Evolutionary conservation across 2,113 vertebrate genomes (phyloP), one percentile per base, ranked within the genome.

Genomic region (Muscicapa adusta): DNA sequence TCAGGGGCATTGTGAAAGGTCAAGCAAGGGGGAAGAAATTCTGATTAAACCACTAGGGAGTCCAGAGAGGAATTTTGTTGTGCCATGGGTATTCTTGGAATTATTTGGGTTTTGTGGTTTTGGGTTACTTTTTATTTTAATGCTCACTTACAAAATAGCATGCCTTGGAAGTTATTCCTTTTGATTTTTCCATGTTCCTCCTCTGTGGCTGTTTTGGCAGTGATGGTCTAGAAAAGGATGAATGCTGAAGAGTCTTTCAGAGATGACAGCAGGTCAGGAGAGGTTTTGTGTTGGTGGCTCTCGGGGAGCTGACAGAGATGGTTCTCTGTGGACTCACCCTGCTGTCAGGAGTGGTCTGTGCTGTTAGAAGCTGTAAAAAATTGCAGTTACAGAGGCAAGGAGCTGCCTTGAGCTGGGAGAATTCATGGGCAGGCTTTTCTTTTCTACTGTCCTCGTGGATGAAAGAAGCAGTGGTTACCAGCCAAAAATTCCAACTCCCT

Each of bases 11-110:
- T 91, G 66, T 76, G 14, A 79, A 67, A 85, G 88, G 93, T 94
- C 94, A 95, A 90, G 40, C 47, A 88, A 93, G 12, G 54, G 76
- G 47, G 71, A 87, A 88, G 48, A 91, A 62, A 83, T 54, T 76
- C 60, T 92, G 24, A 76, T 91, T 51, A 83, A 94, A 83, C 34
- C 38, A 62, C 60, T 42, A 66, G 20, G 33, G 58, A 88, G 62
- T 80, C 74, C 78, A 70, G 75, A 79, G 63, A 56, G 10, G 14
- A 82, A 50, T 65, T 88, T 68, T 70, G 9, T 58, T 79, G 18
- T 31, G 16, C 29, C 63, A 33, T 63, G 25, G 6, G 14, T 73
- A 25, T 2, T 63, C 43, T 56, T 53, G 5, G 18, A 26, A 23
- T 42, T 57, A 4, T 29, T 43, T 61, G 15, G 14, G 17, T 18